Base-by-base conservation (phyloP, 35 echinoderm and acorn worm genomes). In the Ophioderma brevispina region DNA sequence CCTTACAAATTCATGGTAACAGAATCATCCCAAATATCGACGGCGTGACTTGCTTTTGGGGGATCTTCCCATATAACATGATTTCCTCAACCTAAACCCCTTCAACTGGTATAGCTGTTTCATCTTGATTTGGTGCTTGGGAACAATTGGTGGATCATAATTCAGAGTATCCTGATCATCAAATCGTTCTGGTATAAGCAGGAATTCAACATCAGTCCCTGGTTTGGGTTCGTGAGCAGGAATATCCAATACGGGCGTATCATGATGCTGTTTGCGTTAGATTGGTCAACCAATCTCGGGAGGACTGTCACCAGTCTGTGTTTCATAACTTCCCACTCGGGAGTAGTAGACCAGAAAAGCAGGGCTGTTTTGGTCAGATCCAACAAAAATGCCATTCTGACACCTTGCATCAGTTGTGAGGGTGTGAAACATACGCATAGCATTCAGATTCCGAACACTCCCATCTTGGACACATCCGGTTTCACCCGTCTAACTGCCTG, bases 121-220 rank as follows among this genome's bases (percentile, higher is more conserved):
- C n/a, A n/a, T n/a, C n/a, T n/a, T n/a, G 0, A 93, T 76, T 82
- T 88, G 88, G 42, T 84, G 82, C 38, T 88, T 86, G 38, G 10
- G 28, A 76, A 88, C 92, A 50, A 92, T 92, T 39, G 90, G 90
- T n/a, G 92, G 81, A 94, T 89, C 63, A 8, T 85, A 39, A 85
- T 94, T n/a, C n/a, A n/a, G 89, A 0, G 80, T 81, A 37, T 80
- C 88, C 55, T 92, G 87, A 13, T 82, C 91, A 88, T 88, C 86
- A 85, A 88, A 76, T 3, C 33, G 25, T 64, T n/a, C n/a, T n/a
- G n/a, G n/a, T 31, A 30, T 52, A 30, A 82, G 34, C 40, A 31
- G 75, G 78, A 52, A 75, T 37, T 77, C 41, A 31, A 84, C 40
- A 15, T 80, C 35, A 36, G 43, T 76, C 37, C 81, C n/a, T 34